phyloP scores from a whole-genome alignment of 1,140 invertebrate genomes.

The Pseudomyrmex concolor region DNA sequence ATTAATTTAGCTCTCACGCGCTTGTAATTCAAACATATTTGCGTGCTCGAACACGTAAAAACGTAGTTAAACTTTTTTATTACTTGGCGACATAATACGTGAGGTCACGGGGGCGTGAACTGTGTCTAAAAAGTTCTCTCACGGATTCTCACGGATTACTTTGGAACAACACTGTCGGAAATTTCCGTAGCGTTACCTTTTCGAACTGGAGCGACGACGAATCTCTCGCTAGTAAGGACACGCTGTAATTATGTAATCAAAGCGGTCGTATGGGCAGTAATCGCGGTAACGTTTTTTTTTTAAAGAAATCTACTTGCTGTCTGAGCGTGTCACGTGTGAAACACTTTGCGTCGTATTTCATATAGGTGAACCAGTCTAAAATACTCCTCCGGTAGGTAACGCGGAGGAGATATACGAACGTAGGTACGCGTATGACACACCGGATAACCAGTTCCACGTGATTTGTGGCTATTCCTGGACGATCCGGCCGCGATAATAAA shows the following conservation, averaged over 20 bases:
- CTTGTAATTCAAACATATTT: background rate
- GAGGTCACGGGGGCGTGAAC: background rate
- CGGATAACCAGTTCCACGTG: constrained; percentile 77
- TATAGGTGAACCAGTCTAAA: constrained; percentile 54
- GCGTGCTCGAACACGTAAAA: constrained; percentile 29
- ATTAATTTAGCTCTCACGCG: no score
- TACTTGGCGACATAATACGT: background rate
- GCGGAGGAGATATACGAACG: constrained; percentile 60
- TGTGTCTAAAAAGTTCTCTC: constrained; percentile 30
- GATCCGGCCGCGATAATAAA: constrained; percentile 78
- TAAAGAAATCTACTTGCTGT: constrained; percentile 40
- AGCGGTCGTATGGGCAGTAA: constrained; percentile 17
- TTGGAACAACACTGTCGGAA: constrained; percentile 15
- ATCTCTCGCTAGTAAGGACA: constrained; percentile 15
- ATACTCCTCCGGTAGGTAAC: constrained; percentile 55
- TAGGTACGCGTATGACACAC: constrained; percentile 68
- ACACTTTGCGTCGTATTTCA: constrained; percentile 48
- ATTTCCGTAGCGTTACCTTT: constrained; percentile 39
- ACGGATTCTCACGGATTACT: background rate
- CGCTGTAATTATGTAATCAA: constrained; percentile 43
- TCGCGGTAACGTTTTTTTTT: constrained; percentile 25
- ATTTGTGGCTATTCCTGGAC: constrained; percentile 77
- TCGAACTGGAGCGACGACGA: constrained; percentile 7
- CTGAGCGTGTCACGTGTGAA: constrained; percentile 5
- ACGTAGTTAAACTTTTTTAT: no score